A percentile compares a stretch with the other conserved stretches of the same genome.
phyloP scores from a whole-genome alignment of 2,888 invertebrate genomes.

The Hydraecia micacea region DNA sequence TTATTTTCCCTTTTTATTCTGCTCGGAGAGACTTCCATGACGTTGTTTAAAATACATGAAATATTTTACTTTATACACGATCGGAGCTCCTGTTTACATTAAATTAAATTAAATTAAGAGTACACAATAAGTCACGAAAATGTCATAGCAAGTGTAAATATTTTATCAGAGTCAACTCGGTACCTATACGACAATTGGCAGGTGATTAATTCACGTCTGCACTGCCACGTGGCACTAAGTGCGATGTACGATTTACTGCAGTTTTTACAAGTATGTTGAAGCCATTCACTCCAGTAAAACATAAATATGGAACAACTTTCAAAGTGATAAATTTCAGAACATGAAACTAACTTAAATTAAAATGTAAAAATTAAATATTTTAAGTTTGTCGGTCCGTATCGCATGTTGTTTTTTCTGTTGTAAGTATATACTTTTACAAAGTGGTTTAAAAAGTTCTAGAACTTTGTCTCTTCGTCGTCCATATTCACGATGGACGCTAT shows the following conservation, averaged over 20 bases:
- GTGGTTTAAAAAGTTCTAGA: slow-evolving; percentile 17
- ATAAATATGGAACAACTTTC: slow-evolving; percentile 20
- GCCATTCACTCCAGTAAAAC: slow-evolving; percentile 16
- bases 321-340: slow-evolving; percentile 24
- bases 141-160: not conserved
- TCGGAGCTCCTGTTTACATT: not conserved
- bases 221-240: slow-evolving; percentile 1
- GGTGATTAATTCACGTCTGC: slow-evolving; percentile 28
- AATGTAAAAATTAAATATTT: slow-evolving; percentile 40
- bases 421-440: slow-evolving; percentile 23
- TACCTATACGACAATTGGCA: slow-evolving; percentile 10
- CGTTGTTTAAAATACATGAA: not conserved
- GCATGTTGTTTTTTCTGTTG: slow-evolving; percentile 12
- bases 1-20: slow-evolving; percentile 1
- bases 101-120: not conserved
- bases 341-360: slow-evolving; percentile 41
- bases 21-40: not conserved
- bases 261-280: slow-evolving; percentile 12
- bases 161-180: not conserved
- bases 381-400: slow-evolving; percentile 21
- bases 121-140: not conserved
- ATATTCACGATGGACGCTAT: slow-evolving; percentile 22
- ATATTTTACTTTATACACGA: not conserved
- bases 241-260: slow-evolving; percentile 29
- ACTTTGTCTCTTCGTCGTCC: slow-evolving; percentile 19